Evolutionary conservation across 1,140 invertebrate genomes (phyloP), one percentile per base, ranked within the genome.

Genomic region (Anastatus disparis): DNA sequence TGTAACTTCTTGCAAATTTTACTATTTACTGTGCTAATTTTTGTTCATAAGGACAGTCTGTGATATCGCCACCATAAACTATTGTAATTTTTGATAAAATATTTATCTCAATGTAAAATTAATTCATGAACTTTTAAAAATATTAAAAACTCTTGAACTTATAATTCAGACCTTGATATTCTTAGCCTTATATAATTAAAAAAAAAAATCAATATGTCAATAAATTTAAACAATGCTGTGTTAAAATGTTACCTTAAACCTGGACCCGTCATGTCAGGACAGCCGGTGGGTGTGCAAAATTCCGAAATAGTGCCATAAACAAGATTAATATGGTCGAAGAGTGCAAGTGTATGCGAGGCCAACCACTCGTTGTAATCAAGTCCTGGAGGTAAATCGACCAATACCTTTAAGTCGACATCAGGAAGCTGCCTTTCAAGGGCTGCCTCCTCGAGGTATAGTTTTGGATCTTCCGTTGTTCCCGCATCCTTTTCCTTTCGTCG

Each of bases 341-440:
- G 95, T 89, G 96, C 94, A 84, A 98, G 91, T 62, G 97, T 98
- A 84, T 99, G 97, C 74, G 96, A 98, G 68, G 97, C 97, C 74
- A 99, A 91, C 97, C 97, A 99, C 90, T 99, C 97, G 87, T 98
- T 97, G 87, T 96, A 95, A 86, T 98, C 96, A 81, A 99, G 89
- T 73, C 95, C 95, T 72, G 92, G 90, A 76, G 97, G 97, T 85
- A 98, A 89, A 83, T 96, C 94, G 71, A 98, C 95, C 80, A 99
- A 88, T 85, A 95, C 91, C 81, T 92, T 91, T 86, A 98, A 90
- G 89, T 98, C 96, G 78, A 95, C 89, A 87, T 98, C 96, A 75
- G 94, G 93, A 82, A 97, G 89, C 86, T 95, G 95, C 82, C 95
- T 90, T 88, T 98, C 95, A 77, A 97, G 89, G 75, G 96, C 91